phyloP scores from a whole-genome alignment of 2,113 vertebrate species.

The Catharus bicknelli region DNA sequence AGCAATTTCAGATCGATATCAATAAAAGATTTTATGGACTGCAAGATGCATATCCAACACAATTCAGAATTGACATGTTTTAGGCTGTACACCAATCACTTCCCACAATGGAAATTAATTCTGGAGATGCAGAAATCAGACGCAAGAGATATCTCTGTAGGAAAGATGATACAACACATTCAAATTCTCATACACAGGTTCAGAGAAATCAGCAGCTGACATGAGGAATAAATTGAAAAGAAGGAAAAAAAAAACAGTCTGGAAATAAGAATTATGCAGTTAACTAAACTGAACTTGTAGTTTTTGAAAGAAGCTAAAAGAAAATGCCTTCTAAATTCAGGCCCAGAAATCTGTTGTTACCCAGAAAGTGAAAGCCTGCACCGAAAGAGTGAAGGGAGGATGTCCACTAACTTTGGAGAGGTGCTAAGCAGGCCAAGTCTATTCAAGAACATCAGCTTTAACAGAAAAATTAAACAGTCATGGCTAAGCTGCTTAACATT shows the following conservation, averaged over 20 bases:
- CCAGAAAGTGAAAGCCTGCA: neutral
- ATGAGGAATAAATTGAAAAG: neutral
- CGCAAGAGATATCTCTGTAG: neutral
- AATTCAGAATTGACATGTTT: constrained; percentile 55
- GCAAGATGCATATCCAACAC: constrained; percentile 45
- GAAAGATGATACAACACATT: neutral
- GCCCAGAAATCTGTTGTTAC: neutral
- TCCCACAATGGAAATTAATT: constrained; percentile 21
- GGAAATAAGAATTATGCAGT: neutral
- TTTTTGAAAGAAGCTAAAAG: neutral
- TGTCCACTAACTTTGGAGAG: neutral
- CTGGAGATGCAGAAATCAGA: neutral
- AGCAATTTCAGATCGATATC: constrained; percentile 62
- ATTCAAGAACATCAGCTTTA: neutral
- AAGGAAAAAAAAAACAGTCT: neutral
- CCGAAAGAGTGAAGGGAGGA: neutral
- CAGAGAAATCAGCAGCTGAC: neutral
- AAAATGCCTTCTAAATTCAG: neutral
- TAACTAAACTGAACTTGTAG: neutral
- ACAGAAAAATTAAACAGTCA: constrained; percentile 43
- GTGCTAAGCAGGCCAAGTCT: constrained; percentile 1
- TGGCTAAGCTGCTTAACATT: constrained; percentile 45
- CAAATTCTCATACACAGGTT: neutral
- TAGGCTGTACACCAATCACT: neutral
- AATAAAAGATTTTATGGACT: constrained; percentile 45